Percentiles rank a stretch among this genome's conserved stretches.
phyloP scores from a whole-genome alignment of 2,888 invertebrate genomes.

The Stratiomys singularior region DNA sequence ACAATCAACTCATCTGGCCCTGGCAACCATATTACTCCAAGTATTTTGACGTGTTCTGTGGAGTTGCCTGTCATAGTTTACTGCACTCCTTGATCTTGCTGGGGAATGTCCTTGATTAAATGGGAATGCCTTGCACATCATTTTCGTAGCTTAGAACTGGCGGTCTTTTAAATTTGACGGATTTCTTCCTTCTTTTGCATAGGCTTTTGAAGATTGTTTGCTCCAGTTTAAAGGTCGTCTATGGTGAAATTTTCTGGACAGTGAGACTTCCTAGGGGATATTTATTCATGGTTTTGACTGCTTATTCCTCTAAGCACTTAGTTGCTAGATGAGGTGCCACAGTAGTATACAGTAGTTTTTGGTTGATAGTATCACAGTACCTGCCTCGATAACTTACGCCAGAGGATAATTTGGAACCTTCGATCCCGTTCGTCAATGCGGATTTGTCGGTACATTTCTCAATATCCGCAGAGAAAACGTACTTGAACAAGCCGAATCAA shows the following conservation, averaged over 20 bases:
- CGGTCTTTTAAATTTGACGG: neutral
- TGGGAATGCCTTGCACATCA: constrained; percentile 1
- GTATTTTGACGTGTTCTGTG: neutral
- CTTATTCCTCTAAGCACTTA: constrained; percentile 60
- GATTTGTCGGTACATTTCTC: constrained; percentile 63
- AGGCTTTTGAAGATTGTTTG: neutral
- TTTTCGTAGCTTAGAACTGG: constrained; percentile 35
- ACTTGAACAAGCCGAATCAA: neutral
- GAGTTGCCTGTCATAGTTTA: neutral
- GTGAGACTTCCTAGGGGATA: constrained; percentile 66
- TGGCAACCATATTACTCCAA: constrained; percentile 27
- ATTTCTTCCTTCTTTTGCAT: constrained; percentile 1
- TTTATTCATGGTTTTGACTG: constrained; percentile 67
- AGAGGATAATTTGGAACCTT: constrained; percentile 61
- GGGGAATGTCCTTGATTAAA: constrained; percentile 9
- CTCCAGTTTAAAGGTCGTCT: constrained; percentile 63
- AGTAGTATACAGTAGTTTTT: constrained; percentile 53
- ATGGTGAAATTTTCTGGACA: constrained; percentile 66
- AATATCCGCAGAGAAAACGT: constrained; percentile 48
- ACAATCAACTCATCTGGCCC: constrained; percentile 1
- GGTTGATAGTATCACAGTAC: constrained; percentile 57
- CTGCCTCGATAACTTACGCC: constrained; percentile 60
- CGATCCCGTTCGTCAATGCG: neutral
- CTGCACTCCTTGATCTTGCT: neutral
- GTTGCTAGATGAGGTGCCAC: constrained; percentile 62